Conservation (phyloP, 2,113 vertebrate genomes). For the Mola mola region DNA sequence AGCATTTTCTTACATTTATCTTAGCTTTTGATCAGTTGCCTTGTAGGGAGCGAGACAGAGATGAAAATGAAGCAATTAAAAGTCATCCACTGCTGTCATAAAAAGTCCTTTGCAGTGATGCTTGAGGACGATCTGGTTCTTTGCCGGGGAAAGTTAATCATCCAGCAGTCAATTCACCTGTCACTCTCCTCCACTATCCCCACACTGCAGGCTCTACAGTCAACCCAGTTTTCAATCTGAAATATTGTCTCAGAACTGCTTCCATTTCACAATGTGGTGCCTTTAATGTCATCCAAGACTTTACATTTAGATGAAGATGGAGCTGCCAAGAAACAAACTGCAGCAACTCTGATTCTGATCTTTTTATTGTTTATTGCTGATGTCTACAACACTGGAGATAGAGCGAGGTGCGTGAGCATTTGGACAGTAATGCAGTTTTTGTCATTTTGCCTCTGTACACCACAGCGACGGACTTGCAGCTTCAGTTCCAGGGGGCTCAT, state of each 20-base stretch:
- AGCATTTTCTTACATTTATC: conserved; percentile 39
- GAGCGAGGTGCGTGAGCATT: too few species aligned
- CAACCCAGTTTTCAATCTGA: conserved; percentile 50
- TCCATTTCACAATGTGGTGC: conserved; percentile 49
- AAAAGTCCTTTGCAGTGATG: conserved; percentile 46
- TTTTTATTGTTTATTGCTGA: conserved; percentile 5
- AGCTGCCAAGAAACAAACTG: neutral
- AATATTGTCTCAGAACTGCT: conserved; percentile 32
- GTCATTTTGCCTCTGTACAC: too few species aligned
- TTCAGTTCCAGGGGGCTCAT: too few species aligned
- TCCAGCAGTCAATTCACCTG: conserved; percentile 54
- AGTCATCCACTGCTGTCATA: conserved; percentile 42
- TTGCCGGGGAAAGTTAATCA: conserved; percentile 52
- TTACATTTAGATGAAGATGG: conserved; percentile 25
- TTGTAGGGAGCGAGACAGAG: conserved; percentile 10
- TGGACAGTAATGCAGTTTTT: too few species aligned
- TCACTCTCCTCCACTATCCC: conserved; percentile 37
- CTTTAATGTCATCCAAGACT: conserved; percentile 43
- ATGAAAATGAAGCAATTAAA: conserved; percentile 63
- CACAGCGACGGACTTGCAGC: too few species aligned
- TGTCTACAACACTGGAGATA: neutral
- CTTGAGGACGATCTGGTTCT: conserved; percentile 47
- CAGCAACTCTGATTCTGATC: too few species aligned
- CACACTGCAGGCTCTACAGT: conserved; percentile 22
- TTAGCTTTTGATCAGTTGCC: conserved; percentile 52